Evolutionary conservation across 2,888 invertebrate genomes (phyloP), one percentile per base, ranked within the genome.

Genomic region (Holacanthella duospinosa): DNA sequence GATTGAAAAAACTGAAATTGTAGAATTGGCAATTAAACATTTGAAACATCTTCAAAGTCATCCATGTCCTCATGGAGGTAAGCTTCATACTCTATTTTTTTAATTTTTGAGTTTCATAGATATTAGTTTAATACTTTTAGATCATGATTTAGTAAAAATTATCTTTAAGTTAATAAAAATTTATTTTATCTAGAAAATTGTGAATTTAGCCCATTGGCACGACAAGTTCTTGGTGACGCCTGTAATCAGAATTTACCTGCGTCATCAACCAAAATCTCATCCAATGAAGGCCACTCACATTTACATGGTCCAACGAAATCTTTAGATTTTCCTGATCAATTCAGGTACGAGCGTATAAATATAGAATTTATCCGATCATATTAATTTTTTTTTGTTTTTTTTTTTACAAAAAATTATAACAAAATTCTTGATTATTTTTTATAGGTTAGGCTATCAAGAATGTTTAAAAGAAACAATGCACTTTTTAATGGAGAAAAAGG

Each of bases 1-100:
- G 53, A 91, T 96, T 58, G 96, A 96, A 77, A 96, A 96, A 80
- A 95, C 95, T 0, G 95, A 96, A 80, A 95, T 96, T 66, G 94
- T 96, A 64, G 95, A 96, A 79, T 93, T 95, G 93, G 94, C 95
- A 53, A 95, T 94, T 68, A 85, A 90, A 63, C 93, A 95, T 75
- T 86, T 96, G 80, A 91, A 92, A 76, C 88, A 88, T 78, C 80
- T 96, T 66, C 92, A 93, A 71, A 74, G 74, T 24, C 78, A 77
- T 62, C 75, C 76, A 12, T 76, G 75, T 65, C 74, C 74, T 53
- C 72, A 75, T 62, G 72, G 74, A 65, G 75, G 77, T 76, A 66
- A 69, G 66, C 63, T 24, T 64, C 44, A 12, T 24, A 6, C 29
- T 25, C 55, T 55, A 55, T 55, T 9, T 25, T 6, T 6, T 9